These are phyloP conservation scores for Archegozetes longisetosus DNA, from an alignment of 1,140 invertebrate species.

Conservation along the genomic window DNA sequence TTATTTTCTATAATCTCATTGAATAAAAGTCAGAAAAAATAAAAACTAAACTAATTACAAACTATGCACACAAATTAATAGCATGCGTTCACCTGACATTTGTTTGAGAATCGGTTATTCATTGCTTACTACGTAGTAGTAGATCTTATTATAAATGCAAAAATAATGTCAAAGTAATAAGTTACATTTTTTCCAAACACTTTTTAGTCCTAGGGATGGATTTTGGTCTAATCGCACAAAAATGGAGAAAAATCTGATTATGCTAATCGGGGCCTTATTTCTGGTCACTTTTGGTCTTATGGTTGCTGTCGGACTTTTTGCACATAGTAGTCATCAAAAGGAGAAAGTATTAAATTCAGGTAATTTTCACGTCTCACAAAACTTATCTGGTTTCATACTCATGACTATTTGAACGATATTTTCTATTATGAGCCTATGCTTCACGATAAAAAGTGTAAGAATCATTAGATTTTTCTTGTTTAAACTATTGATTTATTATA, in stretches of 20 bases:
- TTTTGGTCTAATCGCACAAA: neutral
- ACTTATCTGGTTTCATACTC: neutral
- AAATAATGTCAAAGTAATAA: neutral
- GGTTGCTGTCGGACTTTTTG: neutral
- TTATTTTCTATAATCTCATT: no score
- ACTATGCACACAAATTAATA: no score
- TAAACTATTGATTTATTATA: no score
- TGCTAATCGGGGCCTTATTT: neutral
- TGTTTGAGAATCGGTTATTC: neutral
- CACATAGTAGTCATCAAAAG: neutral
- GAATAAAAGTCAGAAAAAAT: no score
- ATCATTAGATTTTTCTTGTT: no score
- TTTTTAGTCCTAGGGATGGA: neutral
- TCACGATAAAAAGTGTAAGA: neutral
- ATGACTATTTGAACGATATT: neutral
- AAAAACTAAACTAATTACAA: no score
- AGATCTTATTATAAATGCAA: neutral
- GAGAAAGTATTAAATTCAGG: no score
- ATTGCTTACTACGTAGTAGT: neutral
- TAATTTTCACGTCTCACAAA: no score
- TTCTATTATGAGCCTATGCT: neutral
- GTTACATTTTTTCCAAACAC: neutral
- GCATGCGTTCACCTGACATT: no score
- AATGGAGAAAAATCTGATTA: neutral
- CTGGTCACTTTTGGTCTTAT: neutral